Evolutionary conservation across 2,113 vertebrate species (phyloP).

Genomic region (Amphiprion ocellaris): DNA sequence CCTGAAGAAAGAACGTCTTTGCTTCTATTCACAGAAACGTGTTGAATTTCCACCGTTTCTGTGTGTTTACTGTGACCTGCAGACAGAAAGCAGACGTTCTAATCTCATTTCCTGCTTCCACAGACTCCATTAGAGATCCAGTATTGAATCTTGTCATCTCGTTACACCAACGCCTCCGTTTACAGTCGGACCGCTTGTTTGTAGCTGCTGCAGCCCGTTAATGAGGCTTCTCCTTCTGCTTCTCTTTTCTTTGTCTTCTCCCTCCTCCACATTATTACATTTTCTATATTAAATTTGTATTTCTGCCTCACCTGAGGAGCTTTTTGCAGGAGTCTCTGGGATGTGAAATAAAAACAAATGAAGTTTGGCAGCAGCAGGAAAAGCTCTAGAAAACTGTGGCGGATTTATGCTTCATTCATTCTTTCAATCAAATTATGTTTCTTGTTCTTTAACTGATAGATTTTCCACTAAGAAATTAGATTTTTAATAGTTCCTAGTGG

Average conservation of each 20-base stretch:
- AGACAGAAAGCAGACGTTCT: background rate
- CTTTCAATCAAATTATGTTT: background rate
- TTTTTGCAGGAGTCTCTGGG: background rate
- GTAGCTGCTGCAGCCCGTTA: conserved; percentile 19
- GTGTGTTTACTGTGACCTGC: background rate
- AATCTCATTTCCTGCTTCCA: conserved; percentile 6
- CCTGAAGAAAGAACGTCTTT: too few relatives aligned
- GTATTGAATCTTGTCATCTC: conserved; percentile 31
- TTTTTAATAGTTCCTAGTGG: background rate
- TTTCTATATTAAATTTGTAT: conserved; percentile 18
- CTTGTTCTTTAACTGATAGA: background rate
- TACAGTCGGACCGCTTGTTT: conserved; percentile 17
- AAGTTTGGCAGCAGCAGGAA: background rate
- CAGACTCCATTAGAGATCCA: conserved; percentile 4
- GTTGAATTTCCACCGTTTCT: too few relatives aligned
- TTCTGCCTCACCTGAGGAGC: background rate
- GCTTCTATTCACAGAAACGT: too few relatives aligned
- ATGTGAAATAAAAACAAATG: conserved; percentile 4
- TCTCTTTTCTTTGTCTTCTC: background rate
- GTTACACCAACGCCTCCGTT: conserved; percentile 36
- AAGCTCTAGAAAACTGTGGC: background rate
- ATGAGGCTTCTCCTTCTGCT: background rate
- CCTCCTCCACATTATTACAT: conserved; percentile 9
- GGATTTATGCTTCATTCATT: background rate
- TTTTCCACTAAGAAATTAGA: background rate